Evolutionary conservation across 2,113 vertebrate genomes (phyloP), one percentile per base, ranked within the genome.

Genomic region (Panurus biarmicus): DNA sequence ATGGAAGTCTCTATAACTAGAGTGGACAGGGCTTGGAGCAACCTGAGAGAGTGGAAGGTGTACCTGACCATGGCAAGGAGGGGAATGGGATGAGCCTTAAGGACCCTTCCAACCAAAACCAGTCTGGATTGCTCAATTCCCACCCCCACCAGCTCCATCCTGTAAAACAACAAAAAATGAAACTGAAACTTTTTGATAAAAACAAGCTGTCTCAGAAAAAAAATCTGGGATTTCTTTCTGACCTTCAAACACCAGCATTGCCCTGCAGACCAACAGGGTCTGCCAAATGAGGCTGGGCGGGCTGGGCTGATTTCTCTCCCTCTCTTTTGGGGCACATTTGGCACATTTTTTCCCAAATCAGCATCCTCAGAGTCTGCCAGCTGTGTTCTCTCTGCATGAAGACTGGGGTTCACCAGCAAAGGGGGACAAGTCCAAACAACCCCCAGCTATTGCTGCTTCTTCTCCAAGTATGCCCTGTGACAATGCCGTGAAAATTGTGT

Each of bases 371-470:
- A 5, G 15, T 23, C 29, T 62, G 40, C 5, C 19, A 62, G 29
- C 56, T 54, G 5, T 5, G 2, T 18, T 47, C 65, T 47, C 33
- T 47, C 19, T n/a, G 25, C 31, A 57, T 33, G 11, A 7, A 12
- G 3, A 40, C 29, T 38, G 38, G 8, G 12, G 3, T 2, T 70
- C 24, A n/a, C 2, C 56, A 70, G 18, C 10, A 47, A 53, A 54
- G 0, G 2, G 0, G 2, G 1, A 67, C 1, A 0, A 45, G 33
- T 4, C 6, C 22, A 69, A 70, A 61, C 4, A 77, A 54, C 15
- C 20, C 29, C 13, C 16, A 54, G 29, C 9, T 22, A 47, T 35
- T n/a, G 33, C 36, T 33, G 19, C 28, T 87, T 54, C 74, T 20
- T 47, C 48, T 62, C 9, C 13, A 54, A 87, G 70, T 4, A 6